A percentile compares a stretch with the other conserved stretches of the same genome.
These are phyloP conservation scores for Aptenodytes patagonicus DNA, from an alignment of 2,113 vertebrate species.

Conservation along the genomic window DNA sequence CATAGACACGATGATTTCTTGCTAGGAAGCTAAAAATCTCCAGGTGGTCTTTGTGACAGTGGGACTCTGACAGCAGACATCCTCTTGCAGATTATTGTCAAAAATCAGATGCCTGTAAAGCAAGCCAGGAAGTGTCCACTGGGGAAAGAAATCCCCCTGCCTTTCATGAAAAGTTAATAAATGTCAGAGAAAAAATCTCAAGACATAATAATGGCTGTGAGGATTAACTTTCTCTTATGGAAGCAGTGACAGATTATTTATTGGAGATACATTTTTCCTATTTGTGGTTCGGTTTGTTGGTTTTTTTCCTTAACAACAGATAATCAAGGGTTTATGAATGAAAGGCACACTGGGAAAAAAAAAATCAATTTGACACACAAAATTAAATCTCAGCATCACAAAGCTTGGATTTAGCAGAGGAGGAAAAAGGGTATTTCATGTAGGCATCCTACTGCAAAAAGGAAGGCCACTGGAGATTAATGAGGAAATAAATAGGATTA, in stretches of 20 bases:
- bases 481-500: not conserved
- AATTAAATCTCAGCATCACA: not conserved
- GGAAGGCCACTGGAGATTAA: not conserved
- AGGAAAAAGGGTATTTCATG: not conserved
- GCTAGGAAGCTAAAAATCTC: not conserved
- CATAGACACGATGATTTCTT: not conserved
- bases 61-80: not conserved
- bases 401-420: not conserved
- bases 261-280: not conserved
- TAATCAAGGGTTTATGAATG: not conserved
- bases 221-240: not conserved
- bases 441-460: not conserved
- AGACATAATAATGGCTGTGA: not conserved
- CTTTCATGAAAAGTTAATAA: constrained; percentile 11
- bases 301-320: not conserved
- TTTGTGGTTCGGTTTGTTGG: not conserved
- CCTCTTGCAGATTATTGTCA: not conserved
- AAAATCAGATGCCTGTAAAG: not conserved
- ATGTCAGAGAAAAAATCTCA: not conserved
- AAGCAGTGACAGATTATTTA: not conserved
- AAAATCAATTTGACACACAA: not conserved
- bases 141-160: not conserved
- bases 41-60: not conserved
- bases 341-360: not conserved
- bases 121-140: not conserved